Conservation (phyloP, 2,797 vertebrate species). For the Fratercula arctica region DNA sequence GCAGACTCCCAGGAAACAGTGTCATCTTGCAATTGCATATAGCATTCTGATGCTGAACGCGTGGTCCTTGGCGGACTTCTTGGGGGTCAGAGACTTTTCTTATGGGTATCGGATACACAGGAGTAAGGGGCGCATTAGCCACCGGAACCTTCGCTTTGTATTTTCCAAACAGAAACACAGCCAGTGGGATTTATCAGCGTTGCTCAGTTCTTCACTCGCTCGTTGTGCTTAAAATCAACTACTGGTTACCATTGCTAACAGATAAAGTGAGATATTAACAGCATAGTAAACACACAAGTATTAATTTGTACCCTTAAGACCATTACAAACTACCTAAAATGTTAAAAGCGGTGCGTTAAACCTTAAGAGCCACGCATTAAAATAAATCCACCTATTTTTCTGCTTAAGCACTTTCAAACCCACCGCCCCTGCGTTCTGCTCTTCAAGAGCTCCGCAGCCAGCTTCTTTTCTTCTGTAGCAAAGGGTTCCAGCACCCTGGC, state of each 20-base stretch:
- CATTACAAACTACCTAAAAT: background rate
- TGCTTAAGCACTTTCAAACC: background rate
- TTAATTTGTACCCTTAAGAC: background rate
- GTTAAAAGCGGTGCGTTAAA: background rate
- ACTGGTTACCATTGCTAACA: background rate
- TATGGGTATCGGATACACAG: accelerated
- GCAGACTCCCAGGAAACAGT: background rate
- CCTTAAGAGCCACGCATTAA: background rate
- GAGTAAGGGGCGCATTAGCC: background rate
- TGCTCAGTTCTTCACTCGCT: background rate
- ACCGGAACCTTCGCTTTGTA: background rate
- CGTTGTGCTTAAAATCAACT: background rate
- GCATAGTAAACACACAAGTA: background rate
- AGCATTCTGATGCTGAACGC: background rate
- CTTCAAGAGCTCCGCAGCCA: background rate
- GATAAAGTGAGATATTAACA: background rate
- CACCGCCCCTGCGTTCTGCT: background rate
- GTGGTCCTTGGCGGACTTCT: background rate
- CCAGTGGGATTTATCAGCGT: accelerated
- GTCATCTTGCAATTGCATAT: background rate
- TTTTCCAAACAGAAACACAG: background rate
- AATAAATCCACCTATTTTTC: background rate
- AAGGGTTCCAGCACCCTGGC: background rate
- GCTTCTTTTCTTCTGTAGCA: background rate
- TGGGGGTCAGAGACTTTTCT: accelerated